Evolutionary conservation across 2,113 vertebrate genomes (phyloP).

Genomic region (Psittacus erithacus): DNA sequence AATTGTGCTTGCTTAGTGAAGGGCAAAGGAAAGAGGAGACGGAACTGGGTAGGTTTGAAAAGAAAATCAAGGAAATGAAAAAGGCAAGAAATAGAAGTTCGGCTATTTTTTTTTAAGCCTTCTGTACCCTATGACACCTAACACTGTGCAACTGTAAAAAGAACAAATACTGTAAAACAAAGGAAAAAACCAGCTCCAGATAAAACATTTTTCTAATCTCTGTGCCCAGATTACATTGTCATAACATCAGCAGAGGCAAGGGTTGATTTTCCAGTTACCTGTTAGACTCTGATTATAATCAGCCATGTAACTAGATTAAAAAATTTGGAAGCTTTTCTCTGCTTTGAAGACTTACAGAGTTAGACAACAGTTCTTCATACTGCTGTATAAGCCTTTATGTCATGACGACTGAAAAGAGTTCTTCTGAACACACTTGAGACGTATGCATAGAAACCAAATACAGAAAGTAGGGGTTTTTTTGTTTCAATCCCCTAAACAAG

Average conservation of each 20-base stretch:
- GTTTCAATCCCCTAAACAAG: not conserved
- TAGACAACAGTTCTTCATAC: not conserved
- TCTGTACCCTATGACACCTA: not conserved
- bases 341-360: not conserved
- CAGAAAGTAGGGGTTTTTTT: not conserved
- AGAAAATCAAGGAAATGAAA: constrained; percentile 37
- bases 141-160: not conserved
- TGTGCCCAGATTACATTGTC: not conserved
- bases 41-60: not conserved
- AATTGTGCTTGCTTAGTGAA: constrained; percentile 58
- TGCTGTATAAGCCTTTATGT: not conserved
- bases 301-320: not conserved
- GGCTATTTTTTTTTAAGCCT: not conserved
- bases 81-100: not conserved
- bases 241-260: not conserved
- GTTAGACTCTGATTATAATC: not conserved
- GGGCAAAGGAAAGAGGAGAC: constrained; percentile 42
- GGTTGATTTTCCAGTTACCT: not conserved
- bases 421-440: not conserved
- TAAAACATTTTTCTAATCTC: not conserved
- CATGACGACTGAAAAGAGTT: not conserved
- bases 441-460: not conserved
- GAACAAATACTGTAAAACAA: constrained; percentile 6
- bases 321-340: not conserved
- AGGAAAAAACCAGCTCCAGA: not conserved